Conservation (phyloP, 1,140 invertebrate genomes). For the Ooceraea biroi region DNA sequence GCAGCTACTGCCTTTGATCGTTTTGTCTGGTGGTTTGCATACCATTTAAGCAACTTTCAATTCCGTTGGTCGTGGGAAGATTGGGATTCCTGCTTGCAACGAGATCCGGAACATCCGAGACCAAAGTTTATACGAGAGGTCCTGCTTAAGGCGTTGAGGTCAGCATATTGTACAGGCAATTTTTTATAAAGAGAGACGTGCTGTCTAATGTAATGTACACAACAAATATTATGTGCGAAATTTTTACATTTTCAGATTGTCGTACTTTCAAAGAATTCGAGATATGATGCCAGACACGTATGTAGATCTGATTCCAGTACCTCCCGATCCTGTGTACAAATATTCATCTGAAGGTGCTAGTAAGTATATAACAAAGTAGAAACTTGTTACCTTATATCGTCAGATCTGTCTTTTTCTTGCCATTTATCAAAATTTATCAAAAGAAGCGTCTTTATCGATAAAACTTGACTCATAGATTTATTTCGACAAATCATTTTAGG, state of each 20-base stretch:
- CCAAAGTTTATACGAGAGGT: conserved; percentile 98
- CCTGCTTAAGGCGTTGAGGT: conserved; percentile 95
- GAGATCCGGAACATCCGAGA: conserved; percentile 96
- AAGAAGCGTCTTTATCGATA: too few relatives aligned
- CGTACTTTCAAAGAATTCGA: conserved; percentile 96
- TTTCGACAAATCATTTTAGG: conserved; percentile 86
- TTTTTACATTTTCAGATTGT: conserved; percentile 89
- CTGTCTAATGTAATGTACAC: background rate
- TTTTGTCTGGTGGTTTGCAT: conserved; percentile 99
- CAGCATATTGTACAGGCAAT: conserved; percentile 77
- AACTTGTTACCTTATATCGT: background rate
- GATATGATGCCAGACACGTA: conserved; percentile 97
- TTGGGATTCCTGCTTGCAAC: conserved; percentile 93
- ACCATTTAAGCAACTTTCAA: conserved; percentile 99
- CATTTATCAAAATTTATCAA: too few relatives aligned
- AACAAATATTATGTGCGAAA: conserved; percentile 23
- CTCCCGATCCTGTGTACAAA: conserved; percentile 93
- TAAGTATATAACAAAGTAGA: conserved; percentile 84
- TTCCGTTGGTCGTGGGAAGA: conserved; percentile 99
- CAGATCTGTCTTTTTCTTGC: too few relatives aligned
- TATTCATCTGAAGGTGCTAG: conserved; percentile 93
- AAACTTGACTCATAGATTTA: background rate
- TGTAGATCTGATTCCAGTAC: conserved; percentile 92
- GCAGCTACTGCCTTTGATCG: conserved; percentile 98
- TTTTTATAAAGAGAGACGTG: background rate